These are phyloP conservation scores for Hydrotaea diabolus DNA, from an alignment of 2,888 invertebrate species.

Conservation along the genomic window DNA sequence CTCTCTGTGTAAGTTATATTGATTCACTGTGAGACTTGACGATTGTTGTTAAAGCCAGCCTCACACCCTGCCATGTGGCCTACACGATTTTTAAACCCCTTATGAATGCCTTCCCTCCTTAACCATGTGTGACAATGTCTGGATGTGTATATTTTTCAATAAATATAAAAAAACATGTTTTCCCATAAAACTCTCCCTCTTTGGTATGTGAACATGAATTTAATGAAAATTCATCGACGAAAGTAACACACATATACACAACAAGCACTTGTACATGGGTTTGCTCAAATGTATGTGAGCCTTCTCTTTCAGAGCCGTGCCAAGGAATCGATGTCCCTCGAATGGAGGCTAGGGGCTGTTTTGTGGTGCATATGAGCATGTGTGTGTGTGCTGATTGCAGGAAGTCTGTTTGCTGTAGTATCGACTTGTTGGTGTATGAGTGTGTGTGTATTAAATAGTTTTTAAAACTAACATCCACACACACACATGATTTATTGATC, in stretches of 20 bases:
- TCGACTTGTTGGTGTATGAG: neutral
- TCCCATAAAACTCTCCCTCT: constrained; percentile 10
- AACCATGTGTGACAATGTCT: neutral
- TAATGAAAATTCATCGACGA: constrained; percentile 18
- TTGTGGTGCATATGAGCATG: no score
- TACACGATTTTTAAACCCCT: no score
- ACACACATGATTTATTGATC: no score
- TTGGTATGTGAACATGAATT: constrained; percentile 20
- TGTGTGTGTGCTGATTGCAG: neutral
- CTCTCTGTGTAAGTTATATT: no score
- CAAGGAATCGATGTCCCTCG: constrained; percentile 11
- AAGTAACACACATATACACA: neutral
- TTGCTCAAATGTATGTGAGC: no score
- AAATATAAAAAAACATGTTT: constrained; percentile 16
- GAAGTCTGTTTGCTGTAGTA: neutral
- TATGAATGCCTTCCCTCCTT: neutral
- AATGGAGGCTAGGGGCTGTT: no score
- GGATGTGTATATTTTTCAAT: neutral
- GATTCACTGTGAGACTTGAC: no score
- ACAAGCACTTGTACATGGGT: no score
- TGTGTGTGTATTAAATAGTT: neutral
- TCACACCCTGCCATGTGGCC: no score
- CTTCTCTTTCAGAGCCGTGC: no score
- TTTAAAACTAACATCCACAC: no score
- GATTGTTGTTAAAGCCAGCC: no score